A percentile compares a stretch with the other conserved stretches of the same genome.
Evolutionary conservation across 64 coral and sea anemone species (phyloP).

Genomic region (Montipora cactus): DNA sequence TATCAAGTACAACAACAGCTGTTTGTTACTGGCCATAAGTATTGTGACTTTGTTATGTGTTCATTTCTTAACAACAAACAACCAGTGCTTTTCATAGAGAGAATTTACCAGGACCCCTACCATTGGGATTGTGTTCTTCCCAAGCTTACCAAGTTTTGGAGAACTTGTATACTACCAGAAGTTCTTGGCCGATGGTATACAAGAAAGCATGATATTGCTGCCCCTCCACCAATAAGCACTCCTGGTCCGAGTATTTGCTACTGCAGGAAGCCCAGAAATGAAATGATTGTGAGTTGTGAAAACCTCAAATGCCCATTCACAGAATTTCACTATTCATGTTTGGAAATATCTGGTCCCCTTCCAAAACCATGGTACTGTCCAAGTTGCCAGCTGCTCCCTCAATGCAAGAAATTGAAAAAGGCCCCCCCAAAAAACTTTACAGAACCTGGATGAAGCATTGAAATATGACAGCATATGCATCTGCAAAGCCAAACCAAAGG

Average conservation of each 20-base stretch:
- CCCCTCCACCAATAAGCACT: not conserved
- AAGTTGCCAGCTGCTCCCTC: conserved; percentile 27
- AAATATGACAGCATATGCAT: not conserved
- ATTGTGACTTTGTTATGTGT: conserved; percentile 73
- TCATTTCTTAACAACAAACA: not conserved
- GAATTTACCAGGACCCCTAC: not conserved
- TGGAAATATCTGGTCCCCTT: conserved; percentile 30
- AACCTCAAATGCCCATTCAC: conserved; percentile 25
- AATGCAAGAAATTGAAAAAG: not conserved
- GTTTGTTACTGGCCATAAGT: not conserved
- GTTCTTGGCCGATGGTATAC: conserved; percentile 33
- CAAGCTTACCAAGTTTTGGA: not conserved
- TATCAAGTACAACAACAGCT: conserved; percentile 34
- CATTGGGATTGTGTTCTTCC: not conserved
- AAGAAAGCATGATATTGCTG: conserved; percentile 21
- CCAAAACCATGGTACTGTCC: conserved; percentile 45
- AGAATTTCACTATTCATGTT: conserved; percentile 43
- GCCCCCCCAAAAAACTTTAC: not conserved
- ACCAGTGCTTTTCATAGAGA: not conserved
- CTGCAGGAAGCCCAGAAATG: conserved; percentile 12
- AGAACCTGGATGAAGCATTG: conserved; percentile 21
- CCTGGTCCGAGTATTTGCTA: conserved; percentile 19
- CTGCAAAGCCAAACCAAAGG: not conserved
- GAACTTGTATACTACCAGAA: conserved; percentile 26
- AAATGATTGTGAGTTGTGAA: not conserved